phyloP scores from a whole-genome alignment of 2,113 vertebrate genomes.

The Arvicanthis niloticus region DNA sequence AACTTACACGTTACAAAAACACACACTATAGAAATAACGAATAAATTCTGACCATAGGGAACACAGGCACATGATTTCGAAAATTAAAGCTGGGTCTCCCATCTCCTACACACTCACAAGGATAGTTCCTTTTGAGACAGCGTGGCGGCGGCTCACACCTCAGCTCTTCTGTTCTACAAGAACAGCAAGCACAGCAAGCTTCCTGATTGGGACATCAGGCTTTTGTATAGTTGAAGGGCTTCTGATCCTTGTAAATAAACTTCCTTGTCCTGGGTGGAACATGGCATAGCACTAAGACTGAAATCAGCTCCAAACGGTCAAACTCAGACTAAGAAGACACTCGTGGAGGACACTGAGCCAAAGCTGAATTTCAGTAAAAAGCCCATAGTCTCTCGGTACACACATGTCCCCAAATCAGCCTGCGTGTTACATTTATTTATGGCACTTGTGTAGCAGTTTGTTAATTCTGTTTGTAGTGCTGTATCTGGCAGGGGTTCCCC shows the following conservation, averaged over 20 bases:
- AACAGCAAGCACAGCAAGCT: background rate
- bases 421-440: background rate
- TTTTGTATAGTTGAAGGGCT: rapidly evolving
- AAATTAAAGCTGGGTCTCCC: background rate
- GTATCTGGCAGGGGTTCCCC: background rate
- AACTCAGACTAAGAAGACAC: background rate
- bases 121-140: rapidly evolving
- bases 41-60: background rate
- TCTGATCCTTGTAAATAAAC: too few relatives aligned
- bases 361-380: background rate
- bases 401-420: background rate
- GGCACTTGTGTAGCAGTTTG: background rate
- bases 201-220: rapidly evolving
- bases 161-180: background rate
- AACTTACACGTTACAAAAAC: background rate
- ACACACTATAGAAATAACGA: rapidly evolving
- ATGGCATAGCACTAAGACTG: rapidly evolving
- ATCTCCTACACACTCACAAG: background rate
- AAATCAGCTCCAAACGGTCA: rapidly evolving
- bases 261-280: rapidly evolving
- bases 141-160: rapidly evolving
- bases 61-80: background rate
- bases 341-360: background rate
- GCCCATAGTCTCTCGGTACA: background rate
- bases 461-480: background rate